These are phyloP conservation scores for Hirtodrosophila alboralis DNA, from an alignment of 2,888 invertebrate genomes.

Conservation along the genomic window DNA sequence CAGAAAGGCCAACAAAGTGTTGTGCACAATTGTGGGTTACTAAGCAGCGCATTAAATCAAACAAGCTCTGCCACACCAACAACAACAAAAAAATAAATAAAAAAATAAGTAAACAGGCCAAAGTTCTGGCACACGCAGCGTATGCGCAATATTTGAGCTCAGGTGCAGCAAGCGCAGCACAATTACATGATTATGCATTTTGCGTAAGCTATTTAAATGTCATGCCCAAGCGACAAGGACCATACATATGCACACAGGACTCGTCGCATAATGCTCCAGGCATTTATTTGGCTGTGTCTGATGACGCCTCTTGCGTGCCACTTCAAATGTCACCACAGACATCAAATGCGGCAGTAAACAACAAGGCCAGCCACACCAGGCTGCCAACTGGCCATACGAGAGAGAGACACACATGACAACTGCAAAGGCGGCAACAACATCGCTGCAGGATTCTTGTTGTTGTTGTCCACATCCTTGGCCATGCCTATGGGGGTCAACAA, in stretches of 20 bases:
- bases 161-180: slow-evolving; percentile 39
- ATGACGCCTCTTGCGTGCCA: slow-evolving; percentile 54
- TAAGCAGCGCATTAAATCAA: slow-evolving; percentile 77
- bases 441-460: slow-evolving; percentile 37
- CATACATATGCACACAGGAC: slow-evolving; percentile 3
- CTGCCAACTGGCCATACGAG: slow-evolving; percentile 34
- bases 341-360: slow-evolving; percentile 60
- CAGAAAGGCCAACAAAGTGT: slow-evolving; percentile 47
- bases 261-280: slow-evolving; percentile 36
- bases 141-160: slow-evolving; percentile 57
- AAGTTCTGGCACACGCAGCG: slow-evolving; percentile 45
- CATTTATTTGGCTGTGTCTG: slow-evolving; percentile 62
- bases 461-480: slow-evolving; percentile 32
- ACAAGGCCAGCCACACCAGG: slow-evolving; percentile 28
- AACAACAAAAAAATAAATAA: slow-evolving; percentile 30
- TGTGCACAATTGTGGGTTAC: slow-evolving; percentile 69
- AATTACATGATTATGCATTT: slow-evolving; percentile 74
- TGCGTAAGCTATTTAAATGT: slow-evolving; percentile 56
- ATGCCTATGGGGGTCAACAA: slow-evolving; percentile 10
- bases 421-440: slow-evolving; percentile 53
- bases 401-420: slow-evolving; percentile 58
- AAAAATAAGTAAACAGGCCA: slow-evolving; percentile 23
- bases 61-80: slow-evolving; percentile 38
- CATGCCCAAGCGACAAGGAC: slow-evolving; percentile 39
- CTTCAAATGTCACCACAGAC: slow-evolving; percentile 69